Evolutionary conservation across 2,797 vertebrate genomes (phyloP).

Genomic region (Vipera latastei): DNA sequence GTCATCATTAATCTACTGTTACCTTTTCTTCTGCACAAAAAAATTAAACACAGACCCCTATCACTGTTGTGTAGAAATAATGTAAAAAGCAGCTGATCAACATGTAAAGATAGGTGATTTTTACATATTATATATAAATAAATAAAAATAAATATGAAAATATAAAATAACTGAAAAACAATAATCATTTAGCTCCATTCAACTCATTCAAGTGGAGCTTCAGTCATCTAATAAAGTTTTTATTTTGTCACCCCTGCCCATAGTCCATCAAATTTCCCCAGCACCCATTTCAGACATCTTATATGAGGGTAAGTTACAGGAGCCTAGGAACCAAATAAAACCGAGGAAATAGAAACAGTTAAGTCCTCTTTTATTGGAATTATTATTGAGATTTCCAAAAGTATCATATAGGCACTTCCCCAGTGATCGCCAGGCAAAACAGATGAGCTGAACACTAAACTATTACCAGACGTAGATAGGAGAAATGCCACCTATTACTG

Average conservation of each 20-base stretch:
- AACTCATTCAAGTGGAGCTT: not conserved
- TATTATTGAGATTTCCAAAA: not conserved
- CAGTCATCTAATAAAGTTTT: not conserved
- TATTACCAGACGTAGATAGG: not conserved
- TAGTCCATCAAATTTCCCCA: not conserved
- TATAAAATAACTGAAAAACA: not conserved
- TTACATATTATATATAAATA: not conserved
- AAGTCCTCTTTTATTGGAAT: not conserved
- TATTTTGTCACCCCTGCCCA: not conserved
- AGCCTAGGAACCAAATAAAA: not conserved
- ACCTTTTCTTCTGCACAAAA: not conserved
- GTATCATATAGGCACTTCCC: not conserved
- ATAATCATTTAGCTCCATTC: not conserved
- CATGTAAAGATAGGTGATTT: not conserved
- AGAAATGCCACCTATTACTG: not conserved
- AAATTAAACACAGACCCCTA: not conserved
- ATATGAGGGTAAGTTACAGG: not conserved
- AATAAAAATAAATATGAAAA: not conserved
- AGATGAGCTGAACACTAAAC: not conserved
- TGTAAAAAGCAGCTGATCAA: constrained; percentile 16
- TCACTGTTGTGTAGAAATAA: not conserved
- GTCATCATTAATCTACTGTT: not conserved
- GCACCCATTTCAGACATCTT: not conserved
- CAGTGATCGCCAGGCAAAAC: not conserved
- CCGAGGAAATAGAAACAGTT: not conserved